Evolutionary conservation across 2,888 invertebrate species (phyloP), one percentile per base, ranked within the genome.

Genomic region (Mythimna loreyi): DNA sequence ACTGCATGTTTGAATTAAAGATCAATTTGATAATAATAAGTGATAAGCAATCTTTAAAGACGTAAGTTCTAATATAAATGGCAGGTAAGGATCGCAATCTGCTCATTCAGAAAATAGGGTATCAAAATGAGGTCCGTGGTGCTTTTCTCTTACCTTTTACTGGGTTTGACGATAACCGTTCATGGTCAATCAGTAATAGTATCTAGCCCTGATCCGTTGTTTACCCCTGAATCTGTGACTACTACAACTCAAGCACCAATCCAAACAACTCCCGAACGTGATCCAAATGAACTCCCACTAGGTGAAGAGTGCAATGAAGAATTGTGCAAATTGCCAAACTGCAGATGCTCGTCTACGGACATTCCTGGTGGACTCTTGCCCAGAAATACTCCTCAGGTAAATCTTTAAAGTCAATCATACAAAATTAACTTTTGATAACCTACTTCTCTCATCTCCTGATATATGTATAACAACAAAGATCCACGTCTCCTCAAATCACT

Each of bases 301-400:
- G 95, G 94, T 4, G 85, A 88, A 30, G 60, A 81, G 7, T 96
- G 96, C 85, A 85, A 72, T 13, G 28, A 62, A 40, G 63, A 72
- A 33, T 78, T 84, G 6, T 97, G 97, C 80, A 84, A 90, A 58
- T 87, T 96, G 3, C 97, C 97, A 0, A 83, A 93, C 59, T 97
- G 97, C 85, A 92, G 94, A 67, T 97, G 97, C 78, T 93, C 96
- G 0, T 86, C 90, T 0, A 90, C 92, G 0, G 78, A 88, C 1
- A 94, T 96, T 70, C 97, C 97, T 49, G 96, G 94, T 66, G 91
- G 89, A 13, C 85, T 97, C 19, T 66, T 73, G 2, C 73, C 92
- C 0, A 86, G 90, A 16, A 88, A 96, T 69, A 95, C 93, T n/a
- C 97, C 97, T 21, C 97, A 97, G 93, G 96, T 96, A 86, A 69